Evolutionary conservation across 2,797 vertebrate species (phyloP).

Genomic region (Phalloptychus januarius): DNA sequence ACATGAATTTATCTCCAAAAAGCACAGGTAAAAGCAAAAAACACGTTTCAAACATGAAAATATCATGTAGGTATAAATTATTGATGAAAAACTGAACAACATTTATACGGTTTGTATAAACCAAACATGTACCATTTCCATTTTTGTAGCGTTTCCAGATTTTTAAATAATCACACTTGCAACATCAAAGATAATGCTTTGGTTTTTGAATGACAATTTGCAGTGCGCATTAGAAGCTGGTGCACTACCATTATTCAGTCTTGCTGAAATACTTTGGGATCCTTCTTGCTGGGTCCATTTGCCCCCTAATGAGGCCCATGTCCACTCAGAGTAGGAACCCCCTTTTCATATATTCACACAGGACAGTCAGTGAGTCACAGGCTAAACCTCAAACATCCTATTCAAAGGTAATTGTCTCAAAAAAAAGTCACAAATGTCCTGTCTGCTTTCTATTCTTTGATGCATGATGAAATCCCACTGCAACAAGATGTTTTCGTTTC

Average conservation of each 20-base stretch:
- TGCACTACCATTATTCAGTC: not conserved
- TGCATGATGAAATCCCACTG: conserved; percentile 41
- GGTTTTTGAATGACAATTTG: not conserved
- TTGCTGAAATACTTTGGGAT: conserved; percentile 22
- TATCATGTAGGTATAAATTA: not conserved
- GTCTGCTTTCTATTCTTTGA: conserved; percentile 21
- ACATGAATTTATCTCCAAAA: not conserved
- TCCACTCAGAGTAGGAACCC: conserved; percentile 35
- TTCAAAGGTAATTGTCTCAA: conserved; percentile 14
- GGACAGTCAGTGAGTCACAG: conserved; percentile 29
- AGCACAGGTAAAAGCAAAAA: not conserved
- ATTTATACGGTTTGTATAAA: not conserved
- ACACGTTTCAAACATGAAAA: not conserved
- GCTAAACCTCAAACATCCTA: conserved; percentile 17
- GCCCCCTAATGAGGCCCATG: conserved; percentile 39
- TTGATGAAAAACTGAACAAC: not conserved
- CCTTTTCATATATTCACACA: conserved; percentile 31
- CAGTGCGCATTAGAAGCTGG: not conserved
- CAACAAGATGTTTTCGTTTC: conserved; percentile 22
- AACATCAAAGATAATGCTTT: not conserved
- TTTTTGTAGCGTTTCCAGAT: not conserved
- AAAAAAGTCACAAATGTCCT: conserved; percentile 19
- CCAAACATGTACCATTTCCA: not conserved
- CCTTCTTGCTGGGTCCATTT: conserved; percentile 12
- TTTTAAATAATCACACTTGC: not conserved